Percentiles rank a stretch among this genome's conserved stretches.
phyloP scores from a whole-genome alignment of 2,888 invertebrate species.

The Beris morrisii region DNA sequence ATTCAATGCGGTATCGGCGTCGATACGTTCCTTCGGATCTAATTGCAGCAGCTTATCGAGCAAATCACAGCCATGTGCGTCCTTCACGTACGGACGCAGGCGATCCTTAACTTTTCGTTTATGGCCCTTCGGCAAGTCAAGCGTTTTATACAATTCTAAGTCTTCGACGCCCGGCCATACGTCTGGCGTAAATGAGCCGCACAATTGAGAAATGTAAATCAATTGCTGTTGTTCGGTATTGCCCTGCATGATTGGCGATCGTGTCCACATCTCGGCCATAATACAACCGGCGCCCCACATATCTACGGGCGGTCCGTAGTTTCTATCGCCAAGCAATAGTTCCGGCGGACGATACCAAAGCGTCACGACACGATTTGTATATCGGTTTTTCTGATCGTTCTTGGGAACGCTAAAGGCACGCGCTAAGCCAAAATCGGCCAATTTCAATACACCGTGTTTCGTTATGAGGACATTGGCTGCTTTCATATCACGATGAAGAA shows the following conservation, averaged over 20 bases:
- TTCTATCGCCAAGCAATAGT: constrained; percentile 75
- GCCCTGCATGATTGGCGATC: constrained; percentile 93
- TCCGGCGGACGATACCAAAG: constrained; percentile 85
- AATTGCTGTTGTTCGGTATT: constrained; percentile 96
- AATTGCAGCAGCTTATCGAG: constrained; percentile 88
- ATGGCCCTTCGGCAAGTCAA: constrained; percentile 85
- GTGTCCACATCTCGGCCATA: constrained; percentile 99
- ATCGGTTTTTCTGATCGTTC: constrained; percentile 81
- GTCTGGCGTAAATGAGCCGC: constrained; percentile 90
- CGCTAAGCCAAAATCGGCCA: constrained; percentile 97
- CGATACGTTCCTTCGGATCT: constrained; percentile 86
- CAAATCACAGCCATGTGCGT: constrained; percentile 89
- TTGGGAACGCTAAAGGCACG: constrained; percentile 89
- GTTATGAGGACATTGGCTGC: constrained; percentile 98
- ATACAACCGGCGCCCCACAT: constrained; percentile 98
- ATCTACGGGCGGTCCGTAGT: constrained; percentile 97
- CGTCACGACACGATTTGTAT: constrained; percentile 98
- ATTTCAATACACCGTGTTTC: constrained; percentile 88
- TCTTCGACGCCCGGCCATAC: constrained; percentile 93
- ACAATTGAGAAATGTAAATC: constrained; percentile 90
- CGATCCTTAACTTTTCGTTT: constrained; percentile 84
- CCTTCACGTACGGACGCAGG: constrained; percentile 86
- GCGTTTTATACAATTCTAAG: constrained; percentile 82
- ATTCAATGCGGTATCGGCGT: constrained; percentile 90
- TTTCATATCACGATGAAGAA: constrained; percentile 96